Evolutionary conservation across 2,113 vertebrate species (phyloP), one percentile per base, ranked within the genome.

Genomic region (Sapayoa aenigma): DNA sequence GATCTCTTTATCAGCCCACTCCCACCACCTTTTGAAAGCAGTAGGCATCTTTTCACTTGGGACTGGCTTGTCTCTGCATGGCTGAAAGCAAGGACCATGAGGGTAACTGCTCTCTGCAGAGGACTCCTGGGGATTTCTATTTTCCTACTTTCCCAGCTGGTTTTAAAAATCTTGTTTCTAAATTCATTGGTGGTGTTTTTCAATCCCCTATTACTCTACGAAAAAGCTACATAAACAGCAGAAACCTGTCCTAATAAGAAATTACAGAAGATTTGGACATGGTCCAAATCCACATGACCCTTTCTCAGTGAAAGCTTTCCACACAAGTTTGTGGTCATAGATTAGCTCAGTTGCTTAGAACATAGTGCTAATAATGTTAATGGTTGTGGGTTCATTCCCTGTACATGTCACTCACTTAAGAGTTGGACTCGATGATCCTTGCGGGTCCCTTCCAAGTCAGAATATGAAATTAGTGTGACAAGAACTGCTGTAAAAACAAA

Each of bases 1-100:
- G 73, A 89, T 95, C 72, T 94, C 92, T 96, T 92, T 78, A 95
- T 92, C 73, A 93, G 60, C 37, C 73, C 18, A 14, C 52, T 94
- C 88, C 77, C 85, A 77, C n/a, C 2, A 3, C 68, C 49, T 92
- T 92, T 90, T 62, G 44, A 74, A 88, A 35, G 50, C 52, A 44
- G 60, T 37, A 63, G 65, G 35, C 39, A 65, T n/a, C 69, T 66
- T 80, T 78, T 91, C 50, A 1, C 75, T 42, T 33, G 46, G 50
- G 55, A 76, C 42, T 53, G 66, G 22, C 33, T 84, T 85, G 53
- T 66, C 67, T 76, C 67, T 14, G 2, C 3, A 0, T 27, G 42
- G 65, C 53, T 82, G 52, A 84, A 76, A 81, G 65, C 28, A 33
- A 87, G 25, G 65, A 72, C 44, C 60, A 76, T 67, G 24, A 87